Evolutionary conservation across 2,888 invertebrate species (phyloP).

Genomic region (Epicampocera succincta): DNA sequence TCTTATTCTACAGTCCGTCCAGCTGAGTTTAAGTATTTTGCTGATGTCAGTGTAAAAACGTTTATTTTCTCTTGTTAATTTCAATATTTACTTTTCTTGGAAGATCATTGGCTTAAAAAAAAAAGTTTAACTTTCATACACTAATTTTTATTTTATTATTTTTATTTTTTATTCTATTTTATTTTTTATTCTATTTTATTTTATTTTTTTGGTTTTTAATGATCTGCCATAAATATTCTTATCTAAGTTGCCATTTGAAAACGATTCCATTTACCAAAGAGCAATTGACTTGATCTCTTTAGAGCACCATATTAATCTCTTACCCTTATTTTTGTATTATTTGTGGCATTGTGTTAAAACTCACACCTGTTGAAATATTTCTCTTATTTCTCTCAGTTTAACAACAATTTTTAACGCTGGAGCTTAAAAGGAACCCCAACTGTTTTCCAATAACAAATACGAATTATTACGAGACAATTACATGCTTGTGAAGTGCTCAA

Average conservation of each 20-base stretch:
- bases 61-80: no score
- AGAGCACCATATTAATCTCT: conserved; percentile 56
- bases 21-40: no score
- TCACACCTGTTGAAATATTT: conserved; percentile 64
- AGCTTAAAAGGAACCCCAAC: conserved; percentile 37
- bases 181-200: not conserved
- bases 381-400: conserved; percentile 36
- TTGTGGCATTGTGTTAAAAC: conserved; percentile 39
- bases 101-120: no score
- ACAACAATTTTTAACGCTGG: conserved; percentile 4
- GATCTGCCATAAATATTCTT: conserved; percentile 7
- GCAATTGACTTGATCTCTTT: conserved; percentile 53
- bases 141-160: not conserved
- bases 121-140: no score
- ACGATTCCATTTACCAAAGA: conserved; percentile 48
- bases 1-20: no score
- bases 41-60: no score
- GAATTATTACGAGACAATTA: conserved; percentile 74
- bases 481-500: conserved; percentile 72
- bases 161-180: not conserved
- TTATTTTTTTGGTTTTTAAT: conserved; percentile 6
- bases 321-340: conserved; percentile 41
- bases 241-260: conserved; percentile 3
- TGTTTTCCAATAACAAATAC: conserved; percentile 70
- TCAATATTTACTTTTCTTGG: no score